Evolutionary conservation across 2,888 invertebrate genomes (phyloP).

Genomic region (Tanypteryx hageni): DNA sequence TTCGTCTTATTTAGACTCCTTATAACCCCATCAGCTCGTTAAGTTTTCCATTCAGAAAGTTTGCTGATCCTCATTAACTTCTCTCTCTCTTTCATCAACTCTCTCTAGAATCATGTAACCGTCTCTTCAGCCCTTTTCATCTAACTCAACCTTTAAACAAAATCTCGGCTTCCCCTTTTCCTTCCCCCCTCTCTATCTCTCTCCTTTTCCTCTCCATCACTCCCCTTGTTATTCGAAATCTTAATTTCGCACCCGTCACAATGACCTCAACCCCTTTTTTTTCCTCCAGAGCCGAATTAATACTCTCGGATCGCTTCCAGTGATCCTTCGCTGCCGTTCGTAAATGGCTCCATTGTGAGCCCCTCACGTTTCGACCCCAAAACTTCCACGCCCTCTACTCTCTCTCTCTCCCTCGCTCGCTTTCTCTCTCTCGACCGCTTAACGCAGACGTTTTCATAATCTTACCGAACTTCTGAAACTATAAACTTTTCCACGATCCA

Average conservation of each 20-base stretch:
- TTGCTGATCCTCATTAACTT: too few relatives aligned
- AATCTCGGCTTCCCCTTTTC: background rate
- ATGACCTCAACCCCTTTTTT: slow-evolving; percentile 2
- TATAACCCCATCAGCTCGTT: too few relatives aligned
- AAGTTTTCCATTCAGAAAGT: too few relatives aligned
- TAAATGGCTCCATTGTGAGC: slow-evolving; percentile 24
- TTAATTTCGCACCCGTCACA: background rate
- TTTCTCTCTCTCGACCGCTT: background rate
- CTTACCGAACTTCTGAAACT: slow-evolving; percentile 8
- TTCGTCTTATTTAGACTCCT: too few relatives aligned
- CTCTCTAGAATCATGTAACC: too few relatives aligned
- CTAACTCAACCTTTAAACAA: too few relatives aligned
- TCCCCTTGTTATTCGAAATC: slow-evolving; percentile 6
- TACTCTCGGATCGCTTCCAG: background rate
- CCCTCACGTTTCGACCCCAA: background rate
- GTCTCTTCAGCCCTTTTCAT: too few relatives aligned
- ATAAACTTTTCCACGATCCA: slow-evolving; percentile 21
- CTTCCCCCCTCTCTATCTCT: background rate
- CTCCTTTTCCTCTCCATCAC: background rate
- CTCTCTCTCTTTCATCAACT: too few relatives aligned
- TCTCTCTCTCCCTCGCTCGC: background rate
- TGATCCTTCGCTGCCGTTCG: background rate
- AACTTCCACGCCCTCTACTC: background rate
- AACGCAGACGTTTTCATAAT: background rate
- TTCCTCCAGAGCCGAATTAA: background rate